Conservation (phyloP, 2,797 vertebrate species). For the Podarcis siculus region DNA sequence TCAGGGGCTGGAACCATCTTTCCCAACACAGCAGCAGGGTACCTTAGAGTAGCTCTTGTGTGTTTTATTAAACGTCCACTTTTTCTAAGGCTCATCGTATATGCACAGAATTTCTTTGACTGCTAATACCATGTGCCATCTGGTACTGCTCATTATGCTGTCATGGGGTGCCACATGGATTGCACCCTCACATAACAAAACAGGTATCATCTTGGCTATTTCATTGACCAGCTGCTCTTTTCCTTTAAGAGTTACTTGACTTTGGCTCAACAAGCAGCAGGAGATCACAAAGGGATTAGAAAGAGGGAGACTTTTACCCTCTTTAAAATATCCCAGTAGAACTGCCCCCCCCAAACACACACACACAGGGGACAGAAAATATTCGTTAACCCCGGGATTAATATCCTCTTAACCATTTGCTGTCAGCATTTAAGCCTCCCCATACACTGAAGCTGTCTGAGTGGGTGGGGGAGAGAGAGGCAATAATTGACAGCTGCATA, state of each 20-base stretch:
- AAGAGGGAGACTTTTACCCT: constrained; percentile 15
- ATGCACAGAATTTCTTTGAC: background rate
- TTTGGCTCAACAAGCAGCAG: constrained; percentile 52
- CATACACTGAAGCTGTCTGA: background rate
- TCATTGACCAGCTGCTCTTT: constrained; percentile 61
- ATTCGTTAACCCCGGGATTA: background rate
- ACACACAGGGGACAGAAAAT: background rate
- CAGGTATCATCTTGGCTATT: constrained; percentile 47
- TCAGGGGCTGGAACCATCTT: background rate
- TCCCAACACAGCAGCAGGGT: background rate
- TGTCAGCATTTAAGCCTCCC: background rate
- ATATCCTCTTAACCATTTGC: background rate
- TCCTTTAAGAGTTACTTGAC: constrained; percentile 12
- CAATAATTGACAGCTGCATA: background rate
- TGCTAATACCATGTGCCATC: constrained; percentile 10
- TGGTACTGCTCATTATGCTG: background rate
- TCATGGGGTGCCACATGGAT: background rate
- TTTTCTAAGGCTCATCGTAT: background rate
- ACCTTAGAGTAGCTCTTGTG: background rate
- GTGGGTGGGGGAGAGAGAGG: background rate
- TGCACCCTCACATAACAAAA: constrained; percentile 8
- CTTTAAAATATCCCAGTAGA: constrained; percentile 10
- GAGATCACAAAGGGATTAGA: constrained; percentile 29
- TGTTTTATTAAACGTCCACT: background rate
- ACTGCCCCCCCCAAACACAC: background rate